Evolutionary conservation across 2,113 vertebrate species (phyloP).

Genomic region (Oreochromis spilurus): DNA sequence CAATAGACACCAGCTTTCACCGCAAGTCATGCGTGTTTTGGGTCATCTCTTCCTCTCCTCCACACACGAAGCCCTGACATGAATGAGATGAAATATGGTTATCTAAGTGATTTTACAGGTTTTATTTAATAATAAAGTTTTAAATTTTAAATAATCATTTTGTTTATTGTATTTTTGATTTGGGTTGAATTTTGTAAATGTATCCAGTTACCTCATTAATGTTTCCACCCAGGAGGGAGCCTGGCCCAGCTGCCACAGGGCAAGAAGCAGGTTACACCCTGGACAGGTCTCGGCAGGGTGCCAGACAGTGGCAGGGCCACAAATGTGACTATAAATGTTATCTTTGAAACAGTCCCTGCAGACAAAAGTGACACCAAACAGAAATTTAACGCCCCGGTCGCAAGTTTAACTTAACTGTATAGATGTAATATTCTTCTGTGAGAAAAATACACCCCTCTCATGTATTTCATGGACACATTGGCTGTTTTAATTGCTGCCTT

Average conservation of each 20-base stretch:
- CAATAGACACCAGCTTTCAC: background rate
- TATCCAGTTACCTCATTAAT: background rate
- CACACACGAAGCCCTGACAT: background rate
- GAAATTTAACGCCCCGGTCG: fast-evolving
- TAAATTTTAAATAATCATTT: fast-evolving
- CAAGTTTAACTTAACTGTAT: background rate
- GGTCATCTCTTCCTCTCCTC: background rate
- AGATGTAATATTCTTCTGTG: background rate
- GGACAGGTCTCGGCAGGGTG: background rate
- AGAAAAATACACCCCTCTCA: background rate
- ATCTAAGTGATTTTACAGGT: background rate
- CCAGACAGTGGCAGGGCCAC: background rate
- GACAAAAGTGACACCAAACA: background rate
- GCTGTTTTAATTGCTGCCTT: background rate
- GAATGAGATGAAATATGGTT: background rate
- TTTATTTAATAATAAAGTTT: background rate
- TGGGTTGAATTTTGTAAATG: background rate
- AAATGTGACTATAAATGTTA: background rate
- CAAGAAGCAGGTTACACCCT: background rate
- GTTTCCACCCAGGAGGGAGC: fast-evolving
- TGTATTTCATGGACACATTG: background rate
- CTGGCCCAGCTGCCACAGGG: fast-evolving
- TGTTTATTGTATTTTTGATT: background rate
- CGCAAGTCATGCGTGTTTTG: fast-evolving
- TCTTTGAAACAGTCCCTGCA: background rate